These are phyloP conservation scores for Amblyjoppa fuscipennis DNA, from an alignment of 2,888 invertebrate species.

Conservation along the genomic window DNA sequence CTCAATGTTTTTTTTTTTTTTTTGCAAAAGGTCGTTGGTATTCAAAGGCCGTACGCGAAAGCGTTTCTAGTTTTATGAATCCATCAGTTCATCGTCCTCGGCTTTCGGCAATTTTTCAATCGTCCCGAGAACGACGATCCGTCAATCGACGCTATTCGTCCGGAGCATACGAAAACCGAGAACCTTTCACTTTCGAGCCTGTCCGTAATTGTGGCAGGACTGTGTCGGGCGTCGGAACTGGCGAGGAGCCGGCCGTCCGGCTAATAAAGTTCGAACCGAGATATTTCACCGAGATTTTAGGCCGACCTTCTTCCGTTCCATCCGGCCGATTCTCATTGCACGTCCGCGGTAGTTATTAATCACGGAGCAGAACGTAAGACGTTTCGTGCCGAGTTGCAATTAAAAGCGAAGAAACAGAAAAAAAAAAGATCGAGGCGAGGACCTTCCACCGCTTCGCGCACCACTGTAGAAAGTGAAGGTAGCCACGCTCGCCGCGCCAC, in stretches of 20 bases:
- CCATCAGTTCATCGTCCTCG: not conserved
- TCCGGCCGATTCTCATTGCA: not conserved
- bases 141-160: too few relatives aligned
- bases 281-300: conserved; percentile 1
- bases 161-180: conserved; percentile 2
- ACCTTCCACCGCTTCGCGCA: conserved; percentile 50
- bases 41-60: conserved; percentile 17
- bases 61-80: conserved; percentile 22
- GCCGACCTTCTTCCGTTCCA: not conserved
- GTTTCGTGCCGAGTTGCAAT: conserved; percentile 32
- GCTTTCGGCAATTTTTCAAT: conserved; percentile 2
- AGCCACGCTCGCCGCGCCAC: not conserved
- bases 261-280: too few relatives aligned
- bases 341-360: not conserved
- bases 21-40: conserved; percentile 39
- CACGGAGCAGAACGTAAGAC: conserved; percentile 18
- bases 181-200: conserved; percentile 46
- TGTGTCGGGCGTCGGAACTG: not conserved
- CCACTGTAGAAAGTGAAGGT: conserved; percentile 58
- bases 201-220: not conserved
- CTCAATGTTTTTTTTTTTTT: conserved; percentile 25
- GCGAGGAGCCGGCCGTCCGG: not conserved
- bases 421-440: conserved; percentile 8
- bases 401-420: conserved; percentile 16
- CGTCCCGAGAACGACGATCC: too few relatives aligned